Evolutionary conservation across 2,888 invertebrate genomes (phyloP).

Genomic region (Heliothis peltigera): DNA sequence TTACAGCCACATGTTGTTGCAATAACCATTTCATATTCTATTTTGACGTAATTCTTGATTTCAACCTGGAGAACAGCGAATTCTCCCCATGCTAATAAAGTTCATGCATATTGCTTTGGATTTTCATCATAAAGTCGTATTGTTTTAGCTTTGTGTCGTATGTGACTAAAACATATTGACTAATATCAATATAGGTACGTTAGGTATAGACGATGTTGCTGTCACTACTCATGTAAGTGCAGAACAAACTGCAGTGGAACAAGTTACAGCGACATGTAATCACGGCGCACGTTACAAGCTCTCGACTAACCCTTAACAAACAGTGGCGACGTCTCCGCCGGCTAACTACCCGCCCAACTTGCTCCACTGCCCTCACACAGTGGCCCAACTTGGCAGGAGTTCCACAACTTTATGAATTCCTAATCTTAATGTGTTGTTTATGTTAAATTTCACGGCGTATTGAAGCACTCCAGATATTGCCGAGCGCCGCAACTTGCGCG

Average conservation of each 20-base stretch:
- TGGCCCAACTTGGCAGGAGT: constrained; percentile 44
- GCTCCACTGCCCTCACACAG: constrained; percentile 16
- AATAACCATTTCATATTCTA: not conserved
- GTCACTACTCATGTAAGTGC: not conserved
- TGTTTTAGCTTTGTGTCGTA: too few species aligned
- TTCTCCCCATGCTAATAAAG: too few species aligned
- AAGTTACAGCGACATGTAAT: constrained; percentile 7
- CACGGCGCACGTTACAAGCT: constrained; percentile 19
- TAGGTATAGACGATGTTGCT: not conserved
- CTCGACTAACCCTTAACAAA: constrained; percentile 34
- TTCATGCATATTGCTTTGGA: too few species aligned
- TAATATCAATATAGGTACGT: not conserved
- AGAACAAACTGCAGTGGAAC: not conserved
- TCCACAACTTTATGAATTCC: constrained; percentile 61
- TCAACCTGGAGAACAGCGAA: too few species aligned
- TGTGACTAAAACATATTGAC: too few species aligned
- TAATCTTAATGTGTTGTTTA: constrained; percentile 63
- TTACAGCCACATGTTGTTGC: not conserved
- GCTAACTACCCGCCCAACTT: constrained; percentile 51
- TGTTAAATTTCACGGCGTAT: constrained; percentile 58
- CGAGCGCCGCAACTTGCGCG: constrained; percentile 38
- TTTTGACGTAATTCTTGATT: too few species aligned
- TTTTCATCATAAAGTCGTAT: too few species aligned
- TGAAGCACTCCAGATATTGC: constrained; percentile 42
- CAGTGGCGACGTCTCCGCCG: constrained; percentile 40